Evolutionary conservation across 2,113 vertebrate genomes (phyloP).

Genomic region (Ovis canadensis): DNA sequence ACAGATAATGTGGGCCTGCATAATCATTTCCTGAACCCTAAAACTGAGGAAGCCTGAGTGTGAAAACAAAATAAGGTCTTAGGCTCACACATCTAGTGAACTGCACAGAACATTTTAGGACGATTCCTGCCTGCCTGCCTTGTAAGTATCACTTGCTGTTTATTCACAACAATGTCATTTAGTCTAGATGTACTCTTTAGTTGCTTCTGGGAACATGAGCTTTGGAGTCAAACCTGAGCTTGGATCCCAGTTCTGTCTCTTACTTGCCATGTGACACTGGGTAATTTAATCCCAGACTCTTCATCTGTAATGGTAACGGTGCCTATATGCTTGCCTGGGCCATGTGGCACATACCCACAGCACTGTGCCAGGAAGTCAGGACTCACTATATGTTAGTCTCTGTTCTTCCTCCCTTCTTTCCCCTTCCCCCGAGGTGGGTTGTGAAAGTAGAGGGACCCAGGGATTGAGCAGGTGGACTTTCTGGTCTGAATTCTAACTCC

Average conservation of each 20-base stretch:
- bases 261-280: background rate
- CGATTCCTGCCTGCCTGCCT: background rate
- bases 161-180: background rate
- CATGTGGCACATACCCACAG: background rate
- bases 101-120: background rate
- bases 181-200: background rate
- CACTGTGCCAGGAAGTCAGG: background rate
- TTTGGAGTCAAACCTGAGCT: background rate
- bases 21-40: background rate
- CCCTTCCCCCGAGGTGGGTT: background rate
- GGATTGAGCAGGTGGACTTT: background rate
- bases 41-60: background rate
- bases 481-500: background rate
- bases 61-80: conserved; percentile 26
- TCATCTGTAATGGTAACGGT: background rate
- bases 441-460: background rate
- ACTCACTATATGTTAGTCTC: background rate
- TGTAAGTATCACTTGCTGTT: background rate
- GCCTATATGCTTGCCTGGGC: background rate
- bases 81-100: background rate
- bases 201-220: background rate
- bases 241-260: background rate
- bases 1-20: background rate
- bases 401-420: background rate
- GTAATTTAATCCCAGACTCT: background rate